Base-by-base conservation (phyloP, 2,113 vertebrate genomes). In the Semicossyphus pulcher region DNA sequence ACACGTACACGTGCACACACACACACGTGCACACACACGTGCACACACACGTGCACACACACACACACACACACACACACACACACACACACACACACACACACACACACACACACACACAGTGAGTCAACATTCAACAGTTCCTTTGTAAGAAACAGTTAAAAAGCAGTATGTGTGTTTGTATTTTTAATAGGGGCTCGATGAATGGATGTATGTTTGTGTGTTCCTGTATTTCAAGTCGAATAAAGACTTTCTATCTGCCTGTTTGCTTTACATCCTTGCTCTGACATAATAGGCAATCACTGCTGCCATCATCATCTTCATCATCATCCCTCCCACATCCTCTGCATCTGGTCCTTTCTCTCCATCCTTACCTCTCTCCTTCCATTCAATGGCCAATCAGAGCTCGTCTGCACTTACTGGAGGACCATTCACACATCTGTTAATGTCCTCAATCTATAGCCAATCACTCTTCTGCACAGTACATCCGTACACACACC, bases 331-430 rank as follows among this genome's bases (percentile, higher is more conserved):
- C 28, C 42, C 37, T 68, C 64, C 34, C 15, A 23, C 45, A 37
- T 65, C 42, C 53, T 63, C 69, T 45, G 20, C 72, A 74, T 76
- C 61, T 81, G 81, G 7, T 77, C 64, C 32, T 70, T 71, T 77
- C 34, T 69, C 32, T 57, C 18, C n/a, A 39, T 42, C 39, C 29
- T 60, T n/a, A 25, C 65, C 39, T 44, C 56, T 41, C 10, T 28
- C n/a, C 5, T 31, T 66, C 41, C 52, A 23, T 64, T 87, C 62
- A 85, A 71, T 70, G 56, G 41, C 54, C 51, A 78, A 85, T 81
- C 72, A 76, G 21, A 56, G 29, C 41, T 36, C 28, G 42, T 10
- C 20, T 6, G 14, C 21, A 42, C 10, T 36, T 15, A 18, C 44
- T 41, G 21, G 4, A 39, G 11, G 42, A 34, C 21, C 53, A 52